Evolutionary conservation across 2,113 vertebrate species (phyloP).

Genomic region (Leucoraja erinaceus): DNA sequence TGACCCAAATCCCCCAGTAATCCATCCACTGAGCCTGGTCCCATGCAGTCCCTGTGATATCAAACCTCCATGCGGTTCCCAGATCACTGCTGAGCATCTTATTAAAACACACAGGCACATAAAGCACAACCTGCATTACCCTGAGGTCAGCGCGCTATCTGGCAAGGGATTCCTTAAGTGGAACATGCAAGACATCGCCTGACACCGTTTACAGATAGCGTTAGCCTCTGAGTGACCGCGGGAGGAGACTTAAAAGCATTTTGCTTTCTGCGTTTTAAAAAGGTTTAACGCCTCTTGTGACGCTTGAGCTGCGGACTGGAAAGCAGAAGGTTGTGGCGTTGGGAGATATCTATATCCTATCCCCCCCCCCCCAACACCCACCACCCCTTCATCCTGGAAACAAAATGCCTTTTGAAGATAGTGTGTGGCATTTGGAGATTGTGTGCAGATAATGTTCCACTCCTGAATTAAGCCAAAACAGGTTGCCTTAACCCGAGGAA

Average conservation of each 20-base stretch:
- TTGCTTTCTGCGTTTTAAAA: conserved; percentile 56
- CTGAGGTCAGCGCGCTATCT: conserved; percentile 68
- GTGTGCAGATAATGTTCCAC: background rate
- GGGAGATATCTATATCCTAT: background rate
- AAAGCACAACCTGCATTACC: conserved; percentile 50
- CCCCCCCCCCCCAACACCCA: too few species aligned
- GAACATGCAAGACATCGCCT: conserved; percentile 71
- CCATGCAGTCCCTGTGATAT: conserved; percentile 45
- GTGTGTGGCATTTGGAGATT: conserved; percentile 27
- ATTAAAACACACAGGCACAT: conserved; percentile 44
- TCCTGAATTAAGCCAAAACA: conserved; percentile 4
- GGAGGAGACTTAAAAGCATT: conserved; percentile 73
- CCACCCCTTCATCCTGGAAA: background rate
- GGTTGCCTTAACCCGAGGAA: conserved; percentile 14
- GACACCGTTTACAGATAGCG: conserved; percentile 72
- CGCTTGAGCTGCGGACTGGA: conserved; percentile 64
- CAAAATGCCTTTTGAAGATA: background rate
- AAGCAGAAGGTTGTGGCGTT: conserved; percentile 56
- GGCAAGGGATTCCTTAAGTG: conserved; percentile 72
- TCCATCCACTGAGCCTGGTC: background rate
- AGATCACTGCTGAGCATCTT: conserved; percentile 63
- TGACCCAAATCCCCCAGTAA: background rate
- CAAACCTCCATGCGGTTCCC: conserved; percentile 48
- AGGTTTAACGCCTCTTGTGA: conserved; percentile 64
- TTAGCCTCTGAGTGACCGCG: conserved; percentile 62